These are phyloP conservation scores for Lepilemur septentrionalis DNA, from an alignment of 2,797 vertebrate species.

Conservation along the genomic window DNA sequence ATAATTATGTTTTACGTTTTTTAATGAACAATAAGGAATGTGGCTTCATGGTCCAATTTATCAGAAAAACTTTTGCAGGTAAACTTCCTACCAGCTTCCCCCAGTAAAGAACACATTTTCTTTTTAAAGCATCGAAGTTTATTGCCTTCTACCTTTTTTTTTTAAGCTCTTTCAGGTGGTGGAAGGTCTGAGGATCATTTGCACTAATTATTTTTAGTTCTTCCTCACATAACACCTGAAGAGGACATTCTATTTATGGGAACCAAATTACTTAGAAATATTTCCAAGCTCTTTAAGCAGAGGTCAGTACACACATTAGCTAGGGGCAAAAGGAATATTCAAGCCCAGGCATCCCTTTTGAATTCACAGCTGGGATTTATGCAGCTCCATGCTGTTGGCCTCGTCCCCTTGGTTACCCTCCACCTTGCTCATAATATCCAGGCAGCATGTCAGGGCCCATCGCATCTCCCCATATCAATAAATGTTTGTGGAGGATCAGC, in stretches of 20 bases:
- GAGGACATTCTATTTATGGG: conserved; percentile 30
- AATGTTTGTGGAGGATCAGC: conserved; percentile 64
- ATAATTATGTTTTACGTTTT: not conserved
- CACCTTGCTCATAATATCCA: conserved; percentile 51
- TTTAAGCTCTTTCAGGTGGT: conserved; percentile 25
- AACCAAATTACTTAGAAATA: conserved; percentile 56
- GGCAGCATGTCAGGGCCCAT: conserved; percentile 54
- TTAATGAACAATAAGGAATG: conserved; percentile 31
- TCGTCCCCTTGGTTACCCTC: conserved; percentile 55
- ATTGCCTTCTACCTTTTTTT: not conserved
- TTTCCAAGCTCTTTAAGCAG: conserved; percentile 54
- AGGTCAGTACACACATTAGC: conserved; percentile 59
- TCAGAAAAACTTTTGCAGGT: conserved; percentile 23
- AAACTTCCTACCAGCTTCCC: conserved; percentile 32
- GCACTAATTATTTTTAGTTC: conserved; percentile 53
- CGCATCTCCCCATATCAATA: not conserved
- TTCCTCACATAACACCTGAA: conserved; percentile 42
- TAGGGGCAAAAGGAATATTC: conserved; percentile 30
- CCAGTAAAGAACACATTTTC: not conserved
- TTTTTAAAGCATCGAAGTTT: not conserved
- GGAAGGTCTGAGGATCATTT: not conserved
- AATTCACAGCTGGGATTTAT: conserved; percentile 50
- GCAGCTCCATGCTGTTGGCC: not conserved
- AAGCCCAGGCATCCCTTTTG: conserved; percentile 8
- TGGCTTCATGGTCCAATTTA: not conserved